Evolutionary conservation across 2,113 vertebrate species (phyloP).

Genomic region (Aythya baeri): DNA sequence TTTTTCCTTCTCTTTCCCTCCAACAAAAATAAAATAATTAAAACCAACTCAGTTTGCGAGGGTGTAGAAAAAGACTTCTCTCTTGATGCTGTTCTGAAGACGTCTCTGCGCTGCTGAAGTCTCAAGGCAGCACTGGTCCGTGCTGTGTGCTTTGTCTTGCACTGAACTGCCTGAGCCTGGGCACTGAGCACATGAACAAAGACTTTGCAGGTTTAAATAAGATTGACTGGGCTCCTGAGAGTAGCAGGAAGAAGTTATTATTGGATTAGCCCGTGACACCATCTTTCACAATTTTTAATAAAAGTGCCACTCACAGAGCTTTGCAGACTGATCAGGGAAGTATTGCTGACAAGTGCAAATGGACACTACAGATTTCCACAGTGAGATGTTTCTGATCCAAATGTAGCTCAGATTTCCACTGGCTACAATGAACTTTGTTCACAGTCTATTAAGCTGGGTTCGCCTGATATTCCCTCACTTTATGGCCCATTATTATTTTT

Average conservation of each 20-base stretch:
- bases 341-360: background rate
- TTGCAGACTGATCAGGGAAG: background rate
- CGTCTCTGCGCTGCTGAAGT: background rate
- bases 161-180: background rate
- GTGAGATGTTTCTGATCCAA: background rate
- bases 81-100: background rate
- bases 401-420: background rate
- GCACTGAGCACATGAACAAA: background rate
- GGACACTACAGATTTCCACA: background rate
- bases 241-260: background rate
- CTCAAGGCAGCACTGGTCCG: background rate
- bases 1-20: background rate
- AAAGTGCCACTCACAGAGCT: background rate
- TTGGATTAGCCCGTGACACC: background rate
- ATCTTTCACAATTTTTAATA: background rate
- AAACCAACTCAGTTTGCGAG: background rate
- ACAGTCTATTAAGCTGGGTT: background rate
- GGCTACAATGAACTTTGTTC: background rate
- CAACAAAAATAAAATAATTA: background rate
- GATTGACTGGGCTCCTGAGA: background rate
- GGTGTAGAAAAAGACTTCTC: background rate
- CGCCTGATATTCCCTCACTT: background rate
- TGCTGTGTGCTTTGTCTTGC: background rate
- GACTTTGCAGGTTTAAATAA: background rate
- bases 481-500: constrained; percentile 38